Evolutionary conservation across 1,140 invertebrate species (phyloP).

Genomic region (Lordiphosa mommai): DNA sequence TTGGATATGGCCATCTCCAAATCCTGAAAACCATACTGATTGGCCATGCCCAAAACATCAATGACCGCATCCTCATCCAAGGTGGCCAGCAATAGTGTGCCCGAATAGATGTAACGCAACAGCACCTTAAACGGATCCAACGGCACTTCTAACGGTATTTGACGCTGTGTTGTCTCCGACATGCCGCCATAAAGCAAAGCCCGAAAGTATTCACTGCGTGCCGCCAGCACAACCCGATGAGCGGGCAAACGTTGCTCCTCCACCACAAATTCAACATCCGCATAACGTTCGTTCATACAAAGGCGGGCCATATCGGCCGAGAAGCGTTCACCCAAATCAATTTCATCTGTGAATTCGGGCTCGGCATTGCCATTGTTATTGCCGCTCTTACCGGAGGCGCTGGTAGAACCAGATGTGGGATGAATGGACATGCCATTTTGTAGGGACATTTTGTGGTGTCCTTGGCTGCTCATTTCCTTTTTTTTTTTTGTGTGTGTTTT

Average conservation of each 20-base stretch:
- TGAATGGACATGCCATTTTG: constrained; percentile 27
- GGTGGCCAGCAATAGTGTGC: constrained; percentile 89
- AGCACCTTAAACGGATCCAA: constrained; percentile 93
- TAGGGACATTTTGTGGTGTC: constrained; percentile 63
- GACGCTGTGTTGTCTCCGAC: constrained; percentile 90
- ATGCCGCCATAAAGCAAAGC: constrained; percentile 95
- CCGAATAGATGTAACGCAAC: constrained; percentile 96
- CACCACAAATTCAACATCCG: constrained; percentile 94
- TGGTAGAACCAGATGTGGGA: neutral
- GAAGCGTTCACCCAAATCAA: constrained; percentile 66
- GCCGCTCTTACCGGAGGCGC: neutral
- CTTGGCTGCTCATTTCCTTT: constrained; percentile 59
- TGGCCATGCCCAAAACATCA: constrained; percentile 93
- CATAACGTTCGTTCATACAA: constrained; percentile 92
- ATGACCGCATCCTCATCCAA: constrained; percentile 92
- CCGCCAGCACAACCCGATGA: constrained; percentile 92
- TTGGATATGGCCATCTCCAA: constrained; percentile 95
- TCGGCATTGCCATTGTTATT: constrained; percentile 13
- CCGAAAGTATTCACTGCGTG: constrained; percentile 96
- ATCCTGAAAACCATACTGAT: constrained; percentile 97
- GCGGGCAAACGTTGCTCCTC: constrained; percentile 91
- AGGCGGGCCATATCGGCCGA: constrained; percentile 85
- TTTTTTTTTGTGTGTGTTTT: neutral
- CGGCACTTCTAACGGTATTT: constrained; percentile 93
- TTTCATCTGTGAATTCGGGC: constrained; percentile 47